Percentiles rank a stretch among this genome's conserved stretches.
Conservation (phyloP, 2,797 vertebrate species). For the Melanotaenia parkinsoni region DNA sequence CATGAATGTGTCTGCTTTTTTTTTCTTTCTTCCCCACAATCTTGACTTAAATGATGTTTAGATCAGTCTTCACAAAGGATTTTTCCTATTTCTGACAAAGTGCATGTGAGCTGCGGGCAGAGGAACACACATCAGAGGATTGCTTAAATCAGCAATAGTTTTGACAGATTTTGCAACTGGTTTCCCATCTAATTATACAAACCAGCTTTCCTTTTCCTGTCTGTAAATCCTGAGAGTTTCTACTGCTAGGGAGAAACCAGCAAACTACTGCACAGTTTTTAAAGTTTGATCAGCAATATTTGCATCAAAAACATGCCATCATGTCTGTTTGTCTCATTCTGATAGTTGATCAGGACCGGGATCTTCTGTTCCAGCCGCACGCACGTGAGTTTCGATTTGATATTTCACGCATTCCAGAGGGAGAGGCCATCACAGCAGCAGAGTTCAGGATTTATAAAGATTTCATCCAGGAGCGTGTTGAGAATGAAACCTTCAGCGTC, state of each 20-base stretch:
- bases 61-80: slow-evolving; percentile 72
- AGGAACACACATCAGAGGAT: slow-evolving; percentile 71
- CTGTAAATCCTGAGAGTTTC: slow-evolving; percentile 43
- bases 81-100: slow-evolving; percentile 75
- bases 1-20: slow-evolving; percentile 55
- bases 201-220: slow-evolving; percentile 36
- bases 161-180: slow-evolving; percentile 53
- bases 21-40: slow-evolving; percentile 46
- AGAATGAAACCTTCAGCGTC: slow-evolving; percentile 92
- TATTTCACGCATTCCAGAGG: slow-evolving; percentile 93
- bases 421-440: slow-evolving; percentile 91
- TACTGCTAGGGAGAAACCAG: slow-evolving; percentile 12
- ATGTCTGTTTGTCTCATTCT: neutral
- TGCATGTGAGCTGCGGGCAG: slow-evolving; percentile 73
- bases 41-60: slow-evolving; percentile 74
- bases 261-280: slow-evolving; percentile 9
- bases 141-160: slow-evolving; percentile 61
- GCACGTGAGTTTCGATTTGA: slow-evolving; percentile 92
- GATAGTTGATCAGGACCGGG: slow-evolving; percentile 89
- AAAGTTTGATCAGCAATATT: neutral
- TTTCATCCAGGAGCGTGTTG: slow-evolving; percentile 84
- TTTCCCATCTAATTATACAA: slow-evolving; percentile 60
- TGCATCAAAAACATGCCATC: neutral
- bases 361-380: slow-evolving; percentile 86
- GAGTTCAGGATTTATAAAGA: slow-evolving; percentile 97